Evolutionary conservation across 2,113 vertebrate species (phyloP).

Genomic region (Oreochromis aureus): DNA sequence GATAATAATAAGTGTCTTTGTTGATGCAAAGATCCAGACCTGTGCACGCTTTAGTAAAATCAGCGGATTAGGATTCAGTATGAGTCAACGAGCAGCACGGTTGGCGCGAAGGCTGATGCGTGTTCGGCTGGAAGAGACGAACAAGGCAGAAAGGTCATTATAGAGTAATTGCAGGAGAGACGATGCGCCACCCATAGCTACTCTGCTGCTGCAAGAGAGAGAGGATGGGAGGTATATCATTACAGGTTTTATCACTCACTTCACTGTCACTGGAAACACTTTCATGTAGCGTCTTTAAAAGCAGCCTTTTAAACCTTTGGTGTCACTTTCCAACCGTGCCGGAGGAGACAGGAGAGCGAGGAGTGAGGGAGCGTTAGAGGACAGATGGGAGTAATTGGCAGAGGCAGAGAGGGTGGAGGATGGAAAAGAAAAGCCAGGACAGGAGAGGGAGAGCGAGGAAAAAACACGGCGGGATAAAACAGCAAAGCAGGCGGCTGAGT

Average conservation of each 20-base stretch:
- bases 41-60: background rate
- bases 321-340: background rate
- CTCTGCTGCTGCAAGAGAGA: background rate
- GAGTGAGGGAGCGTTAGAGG: background rate
- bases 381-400: constrained; percentile 10
- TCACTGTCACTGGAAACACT: background rate
- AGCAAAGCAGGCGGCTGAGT: background rate
- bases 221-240: background rate
- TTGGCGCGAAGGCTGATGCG: background rate
- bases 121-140: background rate
- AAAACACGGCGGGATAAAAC: background rate
- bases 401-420: background rate
- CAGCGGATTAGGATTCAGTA: background rate
- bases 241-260: background rate
- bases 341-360: background rate
- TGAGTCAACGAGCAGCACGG: background rate
- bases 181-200: background rate
- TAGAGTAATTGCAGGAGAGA: background rate
- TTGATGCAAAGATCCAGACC: background rate
- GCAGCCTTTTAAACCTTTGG: background rate
- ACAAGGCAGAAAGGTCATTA: constrained; percentile 5
- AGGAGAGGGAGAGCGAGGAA: background rate
- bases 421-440: background rate
- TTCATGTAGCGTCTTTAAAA: background rate
- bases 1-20: background rate